These are phyloP conservation scores for Pseudopleuronectes americanus DNA, from an alignment of 2,797 vertebrate species.

Conservation along the genomic window DNA sequence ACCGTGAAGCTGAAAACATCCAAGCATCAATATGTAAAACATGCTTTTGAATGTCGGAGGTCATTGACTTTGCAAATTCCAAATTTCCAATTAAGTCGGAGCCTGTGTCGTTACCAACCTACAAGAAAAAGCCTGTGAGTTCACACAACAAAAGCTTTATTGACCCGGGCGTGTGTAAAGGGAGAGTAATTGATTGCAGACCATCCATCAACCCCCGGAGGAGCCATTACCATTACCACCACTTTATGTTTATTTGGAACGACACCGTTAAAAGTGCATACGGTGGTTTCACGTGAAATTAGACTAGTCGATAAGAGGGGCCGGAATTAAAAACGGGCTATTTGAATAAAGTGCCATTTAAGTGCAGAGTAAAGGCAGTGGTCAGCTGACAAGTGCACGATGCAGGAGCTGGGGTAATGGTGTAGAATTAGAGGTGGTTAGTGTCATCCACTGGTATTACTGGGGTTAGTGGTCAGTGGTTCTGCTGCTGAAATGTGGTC, in stretches of 20 bases:
- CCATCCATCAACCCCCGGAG: slow-evolving; percentile 27
- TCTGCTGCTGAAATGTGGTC: slow-evolving; percentile 5
- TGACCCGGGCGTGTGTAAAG: background rate
- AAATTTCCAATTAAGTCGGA: background rate
- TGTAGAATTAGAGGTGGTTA: background rate
- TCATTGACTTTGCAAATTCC: too few relatives aligned
- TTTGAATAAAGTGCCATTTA: slow-evolving; percentile 43
- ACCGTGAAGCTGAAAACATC: too few relatives aligned
- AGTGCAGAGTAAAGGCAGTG: slow-evolving; percentile 16
- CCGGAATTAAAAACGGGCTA: slow-evolving; percentile 15
- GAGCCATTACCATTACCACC: slow-evolving; percentile 12
- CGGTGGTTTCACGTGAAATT: slow-evolving; percentile 18
- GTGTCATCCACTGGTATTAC: background rate
- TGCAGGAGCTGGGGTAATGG: slow-evolving; percentile 17
- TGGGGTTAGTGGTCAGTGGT: background rate
- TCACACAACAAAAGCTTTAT: slow-evolving; percentile 11
- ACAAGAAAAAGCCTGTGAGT: too few relatives aligned
- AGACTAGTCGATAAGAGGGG: slow-evolving; percentile 17
- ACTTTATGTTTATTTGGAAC: slow-evolving; percentile 34
- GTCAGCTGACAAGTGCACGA: slow-evolving; percentile 38
- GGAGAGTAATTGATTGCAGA: slow-evolving; percentile 19
- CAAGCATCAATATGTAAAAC: too few relatives aligned
- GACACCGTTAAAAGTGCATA: slow-evolving; percentile 27
- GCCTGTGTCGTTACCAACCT: background rate
- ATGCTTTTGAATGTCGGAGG: too few relatives aligned